These are phyloP conservation scores for Lycorma delicatula DNA, from an alignment of 1,140 invertebrate species.

Conservation along the genomic window DNA sequence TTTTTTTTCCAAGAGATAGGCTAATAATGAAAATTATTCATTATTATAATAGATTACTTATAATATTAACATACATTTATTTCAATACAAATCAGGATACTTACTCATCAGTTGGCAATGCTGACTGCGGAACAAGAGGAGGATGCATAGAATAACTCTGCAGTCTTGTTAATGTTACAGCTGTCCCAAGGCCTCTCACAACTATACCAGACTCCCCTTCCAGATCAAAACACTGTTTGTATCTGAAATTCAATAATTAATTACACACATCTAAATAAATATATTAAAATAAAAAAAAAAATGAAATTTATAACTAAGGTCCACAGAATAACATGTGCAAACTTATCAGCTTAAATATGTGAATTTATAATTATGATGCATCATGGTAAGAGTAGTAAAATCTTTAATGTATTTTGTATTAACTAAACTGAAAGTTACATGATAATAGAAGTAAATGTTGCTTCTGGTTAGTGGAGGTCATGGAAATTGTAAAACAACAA, in stretches of 20 bases:
- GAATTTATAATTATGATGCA: too few species aligned
- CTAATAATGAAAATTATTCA: too few species aligned
- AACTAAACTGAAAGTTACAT: too few species aligned
- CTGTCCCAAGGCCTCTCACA: conserved; percentile 84
- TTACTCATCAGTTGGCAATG: conserved; percentile 48
- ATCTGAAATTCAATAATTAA: conserved; percentile 43
- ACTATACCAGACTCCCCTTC: conserved; percentile 96
- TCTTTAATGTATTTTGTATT: too few species aligned
- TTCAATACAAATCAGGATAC: conserved; percentile 34
- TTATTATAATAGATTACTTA: neutral
- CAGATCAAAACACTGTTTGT: conserved; percentile 90
- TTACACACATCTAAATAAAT: conserved; percentile 14
- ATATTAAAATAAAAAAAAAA: conserved; percentile 4
- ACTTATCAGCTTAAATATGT: too few species aligned
- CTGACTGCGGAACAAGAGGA: neutral
- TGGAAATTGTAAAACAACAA: too few species aligned
- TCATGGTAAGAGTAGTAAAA: too few species aligned
- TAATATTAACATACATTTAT: neutral
- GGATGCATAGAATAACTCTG: conserved; percentile 33
- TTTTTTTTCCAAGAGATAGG: too few species aligned
- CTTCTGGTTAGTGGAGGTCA: too few species aligned
- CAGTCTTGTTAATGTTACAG: conserved; percentile 61
- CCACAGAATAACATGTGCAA: too few species aligned
- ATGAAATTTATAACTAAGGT: too few species aligned
- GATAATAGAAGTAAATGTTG: too few species aligned